Conservation (phyloP, 1,140 invertebrate genomes). For the Brachionus angularis region DNA sequence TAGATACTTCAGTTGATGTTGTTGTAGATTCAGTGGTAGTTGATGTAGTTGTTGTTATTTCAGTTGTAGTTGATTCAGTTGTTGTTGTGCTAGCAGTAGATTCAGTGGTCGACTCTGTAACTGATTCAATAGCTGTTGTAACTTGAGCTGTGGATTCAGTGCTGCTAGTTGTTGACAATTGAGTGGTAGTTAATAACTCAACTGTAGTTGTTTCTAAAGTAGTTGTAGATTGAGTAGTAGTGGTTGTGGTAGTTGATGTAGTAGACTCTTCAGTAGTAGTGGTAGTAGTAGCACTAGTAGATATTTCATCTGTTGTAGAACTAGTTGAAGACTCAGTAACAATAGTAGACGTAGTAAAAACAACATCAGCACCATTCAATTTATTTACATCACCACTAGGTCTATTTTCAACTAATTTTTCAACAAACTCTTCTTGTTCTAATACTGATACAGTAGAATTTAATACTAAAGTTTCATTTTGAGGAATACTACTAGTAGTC, state of each 20-base stretch:
- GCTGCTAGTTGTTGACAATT: not conserved
- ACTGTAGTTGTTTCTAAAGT: slow-evolving; percentile 23
- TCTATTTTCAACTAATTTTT: not conserved
- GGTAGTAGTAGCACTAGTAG: not conserved
- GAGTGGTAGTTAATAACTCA: not conserved
- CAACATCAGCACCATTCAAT: not conserved
- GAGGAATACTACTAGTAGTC: too few species aligned
- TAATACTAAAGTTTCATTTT: too few species aligned
- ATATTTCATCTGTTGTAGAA: not conserved
- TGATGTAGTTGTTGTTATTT: not conserved
- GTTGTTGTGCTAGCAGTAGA: not conserved
- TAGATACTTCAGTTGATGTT: not conserved
- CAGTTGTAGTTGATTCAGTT: not conserved
- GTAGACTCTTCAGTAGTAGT: not conserved
- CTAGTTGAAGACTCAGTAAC: not conserved
- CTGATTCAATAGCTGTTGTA: not conserved
- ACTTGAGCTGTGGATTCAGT: not conserved
- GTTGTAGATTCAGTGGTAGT: not conserved
- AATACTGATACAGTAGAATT: too few species aligned
- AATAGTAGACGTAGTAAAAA: not conserved
- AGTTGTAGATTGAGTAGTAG: too few species aligned
- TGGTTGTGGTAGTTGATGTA: not conserved
- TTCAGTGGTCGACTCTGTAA: not conserved
- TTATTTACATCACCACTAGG: not conserved
- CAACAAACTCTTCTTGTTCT: too few species aligned